phyloP scores from a whole-genome alignment of 2,797 vertebrate species.

The Garrulus glandarius region DNA sequence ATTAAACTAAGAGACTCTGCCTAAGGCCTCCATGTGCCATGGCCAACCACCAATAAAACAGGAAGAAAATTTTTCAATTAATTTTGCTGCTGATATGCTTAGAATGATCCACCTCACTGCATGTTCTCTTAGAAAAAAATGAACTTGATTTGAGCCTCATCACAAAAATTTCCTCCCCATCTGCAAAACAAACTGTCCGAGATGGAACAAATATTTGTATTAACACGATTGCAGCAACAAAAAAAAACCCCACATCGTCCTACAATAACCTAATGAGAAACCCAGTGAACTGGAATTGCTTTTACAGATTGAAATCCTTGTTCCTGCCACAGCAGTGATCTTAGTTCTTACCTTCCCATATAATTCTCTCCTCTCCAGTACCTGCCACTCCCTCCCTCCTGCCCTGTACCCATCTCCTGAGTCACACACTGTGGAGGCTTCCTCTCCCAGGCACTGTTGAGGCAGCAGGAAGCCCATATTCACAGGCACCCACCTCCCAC shows the following conservation, averaged over 20 bases:
- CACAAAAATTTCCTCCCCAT: not conserved
- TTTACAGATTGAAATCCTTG: not conserved
- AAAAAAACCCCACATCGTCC: accelerated
- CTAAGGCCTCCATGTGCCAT: not conserved
- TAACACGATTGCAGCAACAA: not conserved
- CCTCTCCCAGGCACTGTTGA: not conserved
- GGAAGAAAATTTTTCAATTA: not conserved
- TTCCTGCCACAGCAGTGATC: not conserved
- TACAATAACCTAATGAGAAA: not conserved
- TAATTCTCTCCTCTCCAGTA: not conserved
- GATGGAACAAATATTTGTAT: not conserved
- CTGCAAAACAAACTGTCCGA: not conserved
- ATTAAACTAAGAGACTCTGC: not conserved
- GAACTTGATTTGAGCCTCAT: not conserved
- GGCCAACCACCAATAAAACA: not conserved
- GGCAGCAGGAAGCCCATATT: not conserved
- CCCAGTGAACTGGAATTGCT: not conserved
- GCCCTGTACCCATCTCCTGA: not conserved
- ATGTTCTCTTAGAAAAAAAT: not conserved
- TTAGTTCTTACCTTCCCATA: not conserved
- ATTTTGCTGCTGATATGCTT: not conserved
- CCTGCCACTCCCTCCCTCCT: not conserved
- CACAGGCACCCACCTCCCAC: not conserved
- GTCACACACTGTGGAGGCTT: accelerated
- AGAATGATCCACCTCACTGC: not conserved